phyloP scores from a whole-genome alignment of 2,888 invertebrate genomes.

The Lasioglossum marginatum region DNA sequence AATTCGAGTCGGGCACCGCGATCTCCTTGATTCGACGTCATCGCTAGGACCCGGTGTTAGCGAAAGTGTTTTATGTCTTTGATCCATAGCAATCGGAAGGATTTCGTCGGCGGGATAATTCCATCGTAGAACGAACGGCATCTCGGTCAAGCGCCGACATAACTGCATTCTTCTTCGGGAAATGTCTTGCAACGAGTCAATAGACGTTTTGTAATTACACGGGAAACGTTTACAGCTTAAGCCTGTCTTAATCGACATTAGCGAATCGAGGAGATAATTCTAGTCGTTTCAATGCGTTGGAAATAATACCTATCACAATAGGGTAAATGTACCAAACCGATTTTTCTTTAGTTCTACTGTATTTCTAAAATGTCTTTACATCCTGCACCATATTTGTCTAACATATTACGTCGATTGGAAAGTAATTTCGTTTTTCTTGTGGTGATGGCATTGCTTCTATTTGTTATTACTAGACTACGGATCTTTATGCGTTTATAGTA shows the following conservation, averaged over 20 bases:
- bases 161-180: constrained; percentile 19
- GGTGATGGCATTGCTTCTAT: too few species aligned
- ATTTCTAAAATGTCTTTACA: too few species aligned
- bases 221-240: background rate
- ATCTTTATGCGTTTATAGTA: too few species aligned
- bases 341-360: background rate
- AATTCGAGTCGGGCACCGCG: constrained; percentile 19
- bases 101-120: constrained; percentile 10
- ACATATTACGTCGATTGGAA: too few species aligned
- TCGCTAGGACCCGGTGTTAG: background rate
- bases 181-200: background rate
- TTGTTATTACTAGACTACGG: too few species aligned
- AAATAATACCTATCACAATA: too few species aligned
- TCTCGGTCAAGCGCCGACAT: background rate
- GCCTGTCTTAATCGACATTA: background rate
- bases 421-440: too few species aligned
- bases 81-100: constrained; percentile 26
- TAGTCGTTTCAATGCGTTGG: too few species aligned
- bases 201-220: background rate
- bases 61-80: constrained; percentile 50
- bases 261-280: too few species aligned
- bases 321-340: background rate
- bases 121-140: constrained; percentile 29
- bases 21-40: constrained; percentile 31
- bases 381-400: too few species aligned